phyloP scores from a whole-genome alignment of 2,888 invertebrate species.

The Nematopogon swammerdamellus region DNA sequence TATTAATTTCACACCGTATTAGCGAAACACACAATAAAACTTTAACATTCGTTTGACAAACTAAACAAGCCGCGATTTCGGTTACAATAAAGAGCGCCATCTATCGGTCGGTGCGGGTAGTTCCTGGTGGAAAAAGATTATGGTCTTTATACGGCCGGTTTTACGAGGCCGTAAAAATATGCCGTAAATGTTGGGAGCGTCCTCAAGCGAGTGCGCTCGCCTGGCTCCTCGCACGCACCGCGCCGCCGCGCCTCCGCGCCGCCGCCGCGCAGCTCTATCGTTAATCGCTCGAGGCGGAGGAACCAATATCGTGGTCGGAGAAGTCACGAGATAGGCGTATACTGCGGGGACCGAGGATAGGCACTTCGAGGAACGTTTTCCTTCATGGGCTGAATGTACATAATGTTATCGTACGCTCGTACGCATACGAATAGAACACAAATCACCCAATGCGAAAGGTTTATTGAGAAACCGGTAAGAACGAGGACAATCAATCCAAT shows the following conservation, averaged over 20 bases:
- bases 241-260: too few species aligned
- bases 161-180: conserved; percentile 54
- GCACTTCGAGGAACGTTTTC: background rate
- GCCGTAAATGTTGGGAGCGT: conserved; percentile 39
- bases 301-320: conserved; percentile 44
- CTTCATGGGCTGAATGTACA: too few species aligned
- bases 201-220: background rate
- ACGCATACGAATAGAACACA: too few species aligned
- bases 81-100: conserved; percentile 44
- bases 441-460: too few species aligned
- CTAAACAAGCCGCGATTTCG: conserved; percentile 28
- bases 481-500: too few species aligned
- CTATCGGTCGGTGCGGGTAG: conserved; percentile 29
- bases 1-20: conserved; percentile 58
- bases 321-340: background rate
- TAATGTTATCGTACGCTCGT: too few species aligned
- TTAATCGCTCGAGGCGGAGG: conserved; percentile 54
- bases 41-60: conserved; percentile 33
- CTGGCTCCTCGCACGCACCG: too few species aligned
- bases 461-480: too few species aligned
- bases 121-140: conserved; percentile 43
- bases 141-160: conserved; percentile 46
- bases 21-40: conserved; percentile 56
- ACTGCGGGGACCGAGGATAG: background rate
- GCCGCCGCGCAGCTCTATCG: conserved; percentile 51